Percentiles rank a stretch among this genome's conserved stretches.
These are phyloP conservation scores for Acrocephalus scirpaceus DNA, from an alignment of 2,797 vertebrate species.

Conservation along the genomic window DNA sequence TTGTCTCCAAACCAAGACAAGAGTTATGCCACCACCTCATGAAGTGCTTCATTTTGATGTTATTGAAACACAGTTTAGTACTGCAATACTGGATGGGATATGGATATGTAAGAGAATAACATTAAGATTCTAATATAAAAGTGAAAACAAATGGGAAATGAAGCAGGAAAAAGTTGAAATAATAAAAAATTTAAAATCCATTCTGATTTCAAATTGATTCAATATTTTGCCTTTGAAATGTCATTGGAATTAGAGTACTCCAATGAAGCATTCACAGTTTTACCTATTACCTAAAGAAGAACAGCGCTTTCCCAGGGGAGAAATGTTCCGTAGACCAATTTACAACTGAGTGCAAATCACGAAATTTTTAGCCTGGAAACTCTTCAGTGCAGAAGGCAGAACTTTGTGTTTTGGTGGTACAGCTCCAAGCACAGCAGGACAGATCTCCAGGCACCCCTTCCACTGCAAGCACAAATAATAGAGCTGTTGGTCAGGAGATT, in stretches of 20 bases:
- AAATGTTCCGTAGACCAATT: constrained; percentile 25
- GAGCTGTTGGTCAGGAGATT: not conserved
- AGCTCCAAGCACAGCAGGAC: not conserved
- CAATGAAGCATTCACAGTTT: constrained; percentile 47
- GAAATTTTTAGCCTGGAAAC: not conserved
- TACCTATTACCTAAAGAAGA: constrained; percentile 57
- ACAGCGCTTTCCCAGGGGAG: not conserved
- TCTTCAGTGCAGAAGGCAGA: not conserved
- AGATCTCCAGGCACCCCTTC: not conserved
- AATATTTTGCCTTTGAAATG: constrained; percentile 62
- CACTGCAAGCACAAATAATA: not conserved
- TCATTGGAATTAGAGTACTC: constrained; percentile 38
- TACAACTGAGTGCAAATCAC: not conserved
- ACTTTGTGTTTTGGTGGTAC: not conserved
- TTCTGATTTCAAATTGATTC: constrained; percentile 58
- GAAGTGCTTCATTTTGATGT: constrained; percentile 15
- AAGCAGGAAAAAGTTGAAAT: constrained; percentile 19
- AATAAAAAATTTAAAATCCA: constrained; percentile 63
- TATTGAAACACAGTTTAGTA: not conserved
- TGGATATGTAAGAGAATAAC: not conserved
- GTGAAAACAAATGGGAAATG: constrained; percentile 60
- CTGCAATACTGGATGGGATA: not conserved
- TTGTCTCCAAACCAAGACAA: not conserved
- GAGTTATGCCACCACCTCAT: not conserved
- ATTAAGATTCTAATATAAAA: constrained; percentile 57